Evolutionary conservation across 1,140 invertebrate species (phyloP).

Genomic region (Lamellibrachia luymesi): DNA sequence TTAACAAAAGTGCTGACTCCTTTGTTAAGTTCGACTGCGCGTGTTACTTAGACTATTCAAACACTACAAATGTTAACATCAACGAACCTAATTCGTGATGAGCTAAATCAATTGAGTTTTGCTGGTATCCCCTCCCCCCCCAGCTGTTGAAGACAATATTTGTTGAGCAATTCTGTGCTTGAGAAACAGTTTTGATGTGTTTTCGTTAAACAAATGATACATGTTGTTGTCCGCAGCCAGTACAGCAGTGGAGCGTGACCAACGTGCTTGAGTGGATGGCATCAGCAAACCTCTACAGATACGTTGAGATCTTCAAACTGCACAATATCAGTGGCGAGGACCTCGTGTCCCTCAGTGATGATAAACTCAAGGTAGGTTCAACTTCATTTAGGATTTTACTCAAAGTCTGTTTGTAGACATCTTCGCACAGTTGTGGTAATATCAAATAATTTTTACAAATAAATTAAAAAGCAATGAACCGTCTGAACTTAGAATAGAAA

Average conservation of each 20-base stretch:
- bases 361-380: conserved; percentile 69
- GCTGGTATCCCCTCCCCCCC: no score
- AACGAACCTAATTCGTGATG: no score
- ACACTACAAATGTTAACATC: no score
- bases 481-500: no score
- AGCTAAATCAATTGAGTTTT: no score
- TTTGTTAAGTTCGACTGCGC: no score
- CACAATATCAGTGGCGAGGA: conserved; percentile 72
- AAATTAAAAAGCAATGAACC: no score
- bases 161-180: no score
- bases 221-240: conserved; percentile 58
- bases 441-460: not conserved
- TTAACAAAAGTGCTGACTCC: no score
- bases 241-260: conserved; percentile 68
- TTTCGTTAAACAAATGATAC: not conserved
- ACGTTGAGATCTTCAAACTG: conserved; percentile 72
- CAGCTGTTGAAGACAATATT: no score
- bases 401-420: not conserved
- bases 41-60: no score
- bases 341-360: conserved; percentile 67
- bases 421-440: not conserved
- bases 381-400: not conserved
- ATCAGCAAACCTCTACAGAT: conserved; percentile 69
- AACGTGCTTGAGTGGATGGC: conserved; percentile 78
- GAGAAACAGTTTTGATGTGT: no score